A percentile compares a stretch with the other conserved stretches of the same genome.
Conservation (phyloP, 2,888 invertebrate genomes). For the Drosophila mulleri region DNA sequence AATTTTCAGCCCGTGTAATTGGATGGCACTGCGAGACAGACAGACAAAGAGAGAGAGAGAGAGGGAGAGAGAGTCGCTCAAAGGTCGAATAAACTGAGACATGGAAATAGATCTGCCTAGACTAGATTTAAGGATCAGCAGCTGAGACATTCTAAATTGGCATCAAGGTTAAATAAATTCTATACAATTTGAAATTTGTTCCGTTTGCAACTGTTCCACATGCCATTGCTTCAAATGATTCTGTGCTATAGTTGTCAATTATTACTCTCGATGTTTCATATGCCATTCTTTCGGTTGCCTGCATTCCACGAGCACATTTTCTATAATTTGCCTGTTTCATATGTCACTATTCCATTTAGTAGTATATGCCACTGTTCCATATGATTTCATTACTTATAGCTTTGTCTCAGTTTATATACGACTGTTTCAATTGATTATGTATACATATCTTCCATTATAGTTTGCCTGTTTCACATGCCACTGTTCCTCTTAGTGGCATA, state of each 20-base stretch:
- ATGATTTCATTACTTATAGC: neutral
- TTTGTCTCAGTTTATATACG: too few species aligned
- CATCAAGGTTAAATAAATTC: too few species aligned
- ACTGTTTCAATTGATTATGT: neutral
- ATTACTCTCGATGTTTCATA: neutral
- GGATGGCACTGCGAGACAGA: slow-evolving; percentile 8
- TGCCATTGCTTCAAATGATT: neutral
- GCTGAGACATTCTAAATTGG: neutral
- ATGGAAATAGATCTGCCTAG: neutral
- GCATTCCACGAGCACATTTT: neutral
- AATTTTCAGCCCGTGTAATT: slow-evolving; percentile 58
- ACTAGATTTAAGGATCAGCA: neutral
- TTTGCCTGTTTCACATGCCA: neutral
- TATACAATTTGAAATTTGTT: neutral
- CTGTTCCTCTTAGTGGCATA: neutral
- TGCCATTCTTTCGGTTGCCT: neutral
- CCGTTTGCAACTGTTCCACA: neutral
- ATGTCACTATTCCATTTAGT: neutral
- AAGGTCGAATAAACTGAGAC: neutral
- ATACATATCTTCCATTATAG: neutral
- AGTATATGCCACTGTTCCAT: neutral
- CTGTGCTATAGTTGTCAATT: neutral
- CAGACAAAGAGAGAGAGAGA: neutral
- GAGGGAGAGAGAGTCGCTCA: neutral
- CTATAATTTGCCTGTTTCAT: neutral